A percentile compares a stretch with the other conserved stretches of the same genome.
Evolutionary conservation across 1,140 invertebrate genomes (phyloP).

Genomic region (Drosophila lowei): DNA sequence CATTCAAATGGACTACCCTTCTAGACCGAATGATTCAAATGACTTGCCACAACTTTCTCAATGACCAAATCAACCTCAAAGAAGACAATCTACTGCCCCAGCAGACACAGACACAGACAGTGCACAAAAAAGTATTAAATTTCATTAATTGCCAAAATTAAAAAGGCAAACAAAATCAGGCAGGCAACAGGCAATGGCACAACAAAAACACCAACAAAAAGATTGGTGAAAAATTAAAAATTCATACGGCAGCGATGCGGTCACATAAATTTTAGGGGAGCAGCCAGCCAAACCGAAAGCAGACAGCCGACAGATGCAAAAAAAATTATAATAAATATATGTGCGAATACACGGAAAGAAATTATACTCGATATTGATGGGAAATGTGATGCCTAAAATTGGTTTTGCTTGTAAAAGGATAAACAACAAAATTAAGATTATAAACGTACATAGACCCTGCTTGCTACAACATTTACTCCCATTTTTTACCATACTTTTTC

Average conservation of each 20-base stretch:
- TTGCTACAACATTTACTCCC: too few species aligned
- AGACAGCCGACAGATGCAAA: conserved; percentile 32
- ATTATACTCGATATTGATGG: too few species aligned
- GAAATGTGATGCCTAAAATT: too few species aligned
- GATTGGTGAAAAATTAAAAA: conserved; percentile 71
- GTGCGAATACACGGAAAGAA: conserved; percentile 22
- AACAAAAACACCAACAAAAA: conserved; percentile 16
- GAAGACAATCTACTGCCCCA: conserved; percentile 14
- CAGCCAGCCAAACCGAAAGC: conserved; percentile 9
- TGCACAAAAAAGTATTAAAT: conserved; percentile 78
- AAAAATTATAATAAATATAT: conserved; percentile 50
- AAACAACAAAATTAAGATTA: too few species aligned
- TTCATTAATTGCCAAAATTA: conserved; percentile 79
- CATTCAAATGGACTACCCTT: not conserved
- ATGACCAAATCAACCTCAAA: conserved; percentile 18
- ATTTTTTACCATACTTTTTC: too few species aligned
- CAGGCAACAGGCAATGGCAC: conserved; percentile 3
- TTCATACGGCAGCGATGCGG: conserved; percentile 77
- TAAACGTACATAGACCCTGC: too few species aligned
- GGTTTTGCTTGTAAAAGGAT: too few species aligned
- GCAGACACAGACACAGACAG: conserved; percentile 34
- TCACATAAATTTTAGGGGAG: conserved; percentile 72
- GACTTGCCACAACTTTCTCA: conserved; percentile 30
- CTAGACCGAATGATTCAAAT: conserved; percentile 1
- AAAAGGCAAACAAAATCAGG: conserved; percentile 34